These are phyloP conservation scores for Peucedramus taeniatus DNA, from an alignment of 2,113 vertebrate species.

Conservation along the genomic window DNA sequence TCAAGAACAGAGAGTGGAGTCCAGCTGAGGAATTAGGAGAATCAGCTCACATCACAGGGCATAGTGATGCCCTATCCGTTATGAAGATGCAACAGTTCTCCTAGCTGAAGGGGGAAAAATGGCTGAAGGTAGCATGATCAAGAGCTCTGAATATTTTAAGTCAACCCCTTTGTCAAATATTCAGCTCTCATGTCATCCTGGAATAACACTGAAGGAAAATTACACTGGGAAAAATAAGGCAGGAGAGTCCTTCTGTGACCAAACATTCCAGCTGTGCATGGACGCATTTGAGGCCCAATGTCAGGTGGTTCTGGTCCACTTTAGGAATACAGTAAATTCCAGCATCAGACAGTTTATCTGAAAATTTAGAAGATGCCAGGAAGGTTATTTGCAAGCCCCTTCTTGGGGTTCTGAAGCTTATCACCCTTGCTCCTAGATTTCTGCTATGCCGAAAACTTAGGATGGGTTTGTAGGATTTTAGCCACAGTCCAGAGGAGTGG, in stretches of 20 bases:
- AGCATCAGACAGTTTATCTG: neutral
- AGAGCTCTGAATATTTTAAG: neutral
- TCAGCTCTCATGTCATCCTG: neutral
- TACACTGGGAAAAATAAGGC: neutral
- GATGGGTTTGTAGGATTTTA: neutral
- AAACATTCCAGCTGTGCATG: neutral
- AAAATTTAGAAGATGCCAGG: neutral
- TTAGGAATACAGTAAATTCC: neutral
- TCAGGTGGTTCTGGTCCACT: neutral
- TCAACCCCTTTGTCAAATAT: neutral
- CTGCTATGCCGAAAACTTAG: neutral
- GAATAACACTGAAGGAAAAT: neutral
- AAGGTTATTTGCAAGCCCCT: neutral
- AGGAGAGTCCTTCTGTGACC: neutral
- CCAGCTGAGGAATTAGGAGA: neutral
- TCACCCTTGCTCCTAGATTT: neutral
- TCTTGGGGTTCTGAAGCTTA: neutral
- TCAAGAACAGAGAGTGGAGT: neutral
- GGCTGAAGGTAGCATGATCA: neutral
- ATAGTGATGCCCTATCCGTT: too few species aligned
- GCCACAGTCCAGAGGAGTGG: neutral
- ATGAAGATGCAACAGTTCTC: neutral
- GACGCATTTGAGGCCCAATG: neutral
- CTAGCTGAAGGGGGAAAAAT: neutral
- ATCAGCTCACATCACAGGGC: fast-evolving